A percentile compares a stretch with the other conserved stretches of the same genome.
Conservation (phyloP, 2,888 invertebrate species). For the Cataglyphis cursor region DNA sequence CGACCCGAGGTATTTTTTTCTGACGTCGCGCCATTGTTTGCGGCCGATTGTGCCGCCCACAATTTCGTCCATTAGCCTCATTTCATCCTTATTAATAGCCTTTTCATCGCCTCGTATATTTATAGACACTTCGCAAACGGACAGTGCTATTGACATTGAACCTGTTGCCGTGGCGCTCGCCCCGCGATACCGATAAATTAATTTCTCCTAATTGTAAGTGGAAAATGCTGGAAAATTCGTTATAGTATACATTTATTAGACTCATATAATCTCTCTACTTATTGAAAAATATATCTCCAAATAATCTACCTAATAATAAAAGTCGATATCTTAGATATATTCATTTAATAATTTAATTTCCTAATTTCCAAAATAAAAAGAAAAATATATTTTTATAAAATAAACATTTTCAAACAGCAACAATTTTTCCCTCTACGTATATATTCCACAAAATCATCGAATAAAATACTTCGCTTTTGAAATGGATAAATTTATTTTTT, state of each 20-base stretch:
- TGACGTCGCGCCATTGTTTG: slow-evolving; percentile 41
- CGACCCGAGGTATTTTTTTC: slow-evolving; percentile 8
- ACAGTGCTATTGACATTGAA: slow-evolving; percentile 23
- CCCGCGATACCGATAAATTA: not conserved
- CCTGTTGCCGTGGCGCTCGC: not conserved
- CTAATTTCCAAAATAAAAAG: not conserved
- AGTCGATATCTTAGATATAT: not conserved
- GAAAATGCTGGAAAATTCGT: not conserved
- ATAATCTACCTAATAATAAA: not conserved
- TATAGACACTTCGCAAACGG: slow-evolving; percentile 10
- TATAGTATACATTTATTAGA: not conserved
- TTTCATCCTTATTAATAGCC: slow-evolving; percentile 28
- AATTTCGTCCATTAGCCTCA: slow-evolving; percentile 37
- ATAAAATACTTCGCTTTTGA: not conserved
- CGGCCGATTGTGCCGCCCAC: not conserved
- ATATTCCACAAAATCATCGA: not conserved
- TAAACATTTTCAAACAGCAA: not conserved
- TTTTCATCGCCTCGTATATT: slow-evolving; percentile 8
- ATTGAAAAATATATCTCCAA: no score
- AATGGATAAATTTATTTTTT: slow-evolving; percentile 43
- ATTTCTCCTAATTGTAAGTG: not conserved
- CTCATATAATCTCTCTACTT: no score
- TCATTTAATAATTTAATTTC: not conserved
- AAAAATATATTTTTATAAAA: not conserved
- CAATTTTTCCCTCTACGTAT: not conserved